Evolutionary conservation across 2,888 invertebrate genomes (phyloP).

Genomic region (Macrophya alboannulata): DNA sequence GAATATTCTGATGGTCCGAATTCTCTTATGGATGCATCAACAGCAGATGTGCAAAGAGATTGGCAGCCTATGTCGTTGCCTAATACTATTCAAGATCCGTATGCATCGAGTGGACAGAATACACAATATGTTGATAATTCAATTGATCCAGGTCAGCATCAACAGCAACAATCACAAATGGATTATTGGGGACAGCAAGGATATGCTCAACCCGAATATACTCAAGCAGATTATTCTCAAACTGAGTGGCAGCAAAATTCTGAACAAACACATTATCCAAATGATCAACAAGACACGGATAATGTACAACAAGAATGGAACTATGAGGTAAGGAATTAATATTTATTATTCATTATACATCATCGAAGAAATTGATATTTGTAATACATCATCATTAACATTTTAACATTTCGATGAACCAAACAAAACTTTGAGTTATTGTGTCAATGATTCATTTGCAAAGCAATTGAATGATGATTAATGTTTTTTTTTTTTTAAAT

Average conservation of each 20-base stretch:
- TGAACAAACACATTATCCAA: conserved; percentile 65
- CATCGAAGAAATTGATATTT: conserved; percentile 61
- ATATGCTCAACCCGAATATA: conserved; percentile 71
- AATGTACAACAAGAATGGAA: conserved; percentile 76
- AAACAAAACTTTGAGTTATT: not conserved
- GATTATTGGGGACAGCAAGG: conserved; percentile 69
- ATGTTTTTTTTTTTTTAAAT: not conserved
- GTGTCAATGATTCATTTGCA: not conserved
- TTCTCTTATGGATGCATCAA: conserved; percentile 71
- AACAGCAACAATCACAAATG: conserved; percentile 70
- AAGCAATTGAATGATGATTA: not conserved
- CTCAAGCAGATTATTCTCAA: conserved; percentile 66
- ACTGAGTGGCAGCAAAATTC: conserved; percentile 72
- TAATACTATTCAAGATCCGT: conserved; percentile 68
- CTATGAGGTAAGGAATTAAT: conserved; percentile 76
- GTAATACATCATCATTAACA: conserved; percentile 5
- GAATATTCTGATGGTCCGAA: conserved; percentile 69
- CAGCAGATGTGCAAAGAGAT: conserved; percentile 67
- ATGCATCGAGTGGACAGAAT: conserved; percentile 63
- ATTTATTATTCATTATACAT: too few relatives aligned
- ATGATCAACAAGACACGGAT: conserved; percentile 72
- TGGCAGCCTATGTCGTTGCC: conserved; percentile 75
- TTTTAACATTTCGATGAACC: conserved; percentile 22
- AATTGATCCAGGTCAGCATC: conserved; percentile 68
- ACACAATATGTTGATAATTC: conserved; percentile 66